Percentiles rank a stretch among this genome's conserved stretches.
These are phyloP conservation scores for Carpatolechia fugitivella DNA, from an alignment of 2,888 invertebrate genomes.

Conservation along the genomic window DNA sequence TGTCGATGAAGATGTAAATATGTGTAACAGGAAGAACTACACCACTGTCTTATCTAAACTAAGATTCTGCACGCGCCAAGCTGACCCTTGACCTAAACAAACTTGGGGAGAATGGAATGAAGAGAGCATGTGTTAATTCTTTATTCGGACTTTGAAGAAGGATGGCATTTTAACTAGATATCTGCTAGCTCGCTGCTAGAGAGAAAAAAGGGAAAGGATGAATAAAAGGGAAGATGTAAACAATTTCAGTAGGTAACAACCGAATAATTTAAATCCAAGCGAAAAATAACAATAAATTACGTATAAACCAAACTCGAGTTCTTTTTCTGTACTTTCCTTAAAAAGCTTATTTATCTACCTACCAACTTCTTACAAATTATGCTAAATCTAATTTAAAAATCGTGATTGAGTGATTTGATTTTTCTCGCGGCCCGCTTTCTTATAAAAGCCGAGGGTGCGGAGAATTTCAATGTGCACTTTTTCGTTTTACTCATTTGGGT, in stretches of 20 bases:
- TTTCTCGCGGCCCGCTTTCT: no score
- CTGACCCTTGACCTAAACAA: constrained; percentile 8
- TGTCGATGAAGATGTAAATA: not conserved
- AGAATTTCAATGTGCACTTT: not conserved
- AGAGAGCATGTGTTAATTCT: not conserved
- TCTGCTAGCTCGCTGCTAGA: not conserved
- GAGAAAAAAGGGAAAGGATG: not conserved
- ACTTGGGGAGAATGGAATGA: not conserved
- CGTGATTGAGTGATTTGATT: no score
- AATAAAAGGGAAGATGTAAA: no score
- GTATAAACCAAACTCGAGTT: no score
- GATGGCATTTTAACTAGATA: not conserved
- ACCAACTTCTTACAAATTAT: no score
- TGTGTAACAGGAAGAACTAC: not conserved
- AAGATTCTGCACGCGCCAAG: not conserved
- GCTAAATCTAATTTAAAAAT: no score
- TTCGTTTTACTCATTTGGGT: not conserved
- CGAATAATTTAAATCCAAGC: no score
- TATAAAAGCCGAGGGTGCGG: not conserved
- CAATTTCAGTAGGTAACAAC: no score
- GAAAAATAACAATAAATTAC: no score
- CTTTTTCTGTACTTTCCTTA: no score
- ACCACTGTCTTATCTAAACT: not conserved
- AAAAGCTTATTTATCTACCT: no score
- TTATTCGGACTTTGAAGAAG: not conserved